Percentiles rank a stretch among this genome's conserved stretches.
These are phyloP conservation scores for Himantopus leucocephalus DNA, from an alignment of 2,113 vertebrate genomes.

Conservation along the genomic window DNA sequence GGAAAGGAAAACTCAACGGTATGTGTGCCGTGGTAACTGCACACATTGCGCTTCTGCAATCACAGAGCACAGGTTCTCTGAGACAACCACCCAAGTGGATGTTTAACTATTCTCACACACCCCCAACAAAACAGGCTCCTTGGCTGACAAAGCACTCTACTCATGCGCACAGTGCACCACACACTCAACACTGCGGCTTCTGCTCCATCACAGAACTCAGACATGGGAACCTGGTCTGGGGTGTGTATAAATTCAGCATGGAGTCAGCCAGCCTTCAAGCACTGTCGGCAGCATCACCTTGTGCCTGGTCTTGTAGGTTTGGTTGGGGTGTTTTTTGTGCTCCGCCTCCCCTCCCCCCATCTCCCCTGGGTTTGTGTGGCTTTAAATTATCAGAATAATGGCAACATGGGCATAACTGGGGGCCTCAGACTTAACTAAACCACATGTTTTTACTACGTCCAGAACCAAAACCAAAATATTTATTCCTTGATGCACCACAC, in stretches of 20 bases:
- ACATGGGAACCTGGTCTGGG: background rate
- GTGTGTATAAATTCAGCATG: rapidly evolving
- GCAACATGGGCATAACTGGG: background rate
- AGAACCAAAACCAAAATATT: background rate
- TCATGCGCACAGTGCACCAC: rapidly evolving
- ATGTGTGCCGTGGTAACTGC: background rate
- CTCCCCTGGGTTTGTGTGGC: background rate
- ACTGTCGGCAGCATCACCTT: background rate
- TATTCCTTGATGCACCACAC: background rate
- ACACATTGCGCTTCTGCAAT: rapidly evolving
- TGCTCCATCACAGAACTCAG: background rate
- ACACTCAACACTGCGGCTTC: background rate
- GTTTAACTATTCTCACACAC: background rate
- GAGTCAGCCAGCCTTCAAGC: background rate
- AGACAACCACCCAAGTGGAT: background rate
- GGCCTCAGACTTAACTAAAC: background rate
- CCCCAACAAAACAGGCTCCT: background rate
- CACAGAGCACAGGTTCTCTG: background rate
- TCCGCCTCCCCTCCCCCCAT: too few relatives aligned
- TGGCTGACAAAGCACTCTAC: background rate
- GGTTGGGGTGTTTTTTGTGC: background rate
- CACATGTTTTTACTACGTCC: background rate
- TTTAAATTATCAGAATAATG: background rate
- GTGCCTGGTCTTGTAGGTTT: background rate
- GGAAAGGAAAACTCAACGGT: background rate